Base-by-base conservation (phyloP, 2,888 invertebrate species). In the Drosophila meridionalis region DNA sequence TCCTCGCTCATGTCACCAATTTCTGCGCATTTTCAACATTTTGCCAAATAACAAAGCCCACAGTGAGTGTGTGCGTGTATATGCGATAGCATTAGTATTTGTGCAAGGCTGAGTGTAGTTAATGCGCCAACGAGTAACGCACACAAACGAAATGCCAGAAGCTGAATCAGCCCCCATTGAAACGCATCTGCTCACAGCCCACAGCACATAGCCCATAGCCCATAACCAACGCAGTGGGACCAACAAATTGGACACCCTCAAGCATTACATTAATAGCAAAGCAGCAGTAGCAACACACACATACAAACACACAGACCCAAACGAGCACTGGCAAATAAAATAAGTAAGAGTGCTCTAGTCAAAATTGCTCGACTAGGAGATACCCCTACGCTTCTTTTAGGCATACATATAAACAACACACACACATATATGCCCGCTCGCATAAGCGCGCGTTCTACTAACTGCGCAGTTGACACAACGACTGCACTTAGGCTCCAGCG, bases 241-340 rank as follows among this genome's bases (percentile, higher is more conserved):
- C 60, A 71, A 56, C 67, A 64, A 78, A 59, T 48, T 36, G 55
- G 38, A 65, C 42, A 67, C 70, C 83, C 69, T 76, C 80, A 69
- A 84, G 85, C 82, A 82, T 71, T 84, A 84, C 83, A 84, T 87
- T 83, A 87, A 83, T 75, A 79, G 63, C 71, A 82, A 69, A 61
- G 69, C 81, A 69, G 38, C 48, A 63, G 6, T 26, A 28, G 1
- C 28, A 28, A 4, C 12, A 48, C 30, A 48, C 14, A 30, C 14
- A 28, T 3, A 28, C 43, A 56, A 32, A 58, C 34, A 48, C 7
- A 14, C 7, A 47, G 9, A 58, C 5, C 12, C 20, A 20, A 20
- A 38, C 11, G 38, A 38, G 12, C 67, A 59, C 12, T 34, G 38
- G 14, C 8, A 42, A 56, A 40, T 40, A 42, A 42, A 20, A 20